Base-by-base conservation (phyloP, 2,888 invertebrate species). In the Ecdyonurus torrentis region DNA sequence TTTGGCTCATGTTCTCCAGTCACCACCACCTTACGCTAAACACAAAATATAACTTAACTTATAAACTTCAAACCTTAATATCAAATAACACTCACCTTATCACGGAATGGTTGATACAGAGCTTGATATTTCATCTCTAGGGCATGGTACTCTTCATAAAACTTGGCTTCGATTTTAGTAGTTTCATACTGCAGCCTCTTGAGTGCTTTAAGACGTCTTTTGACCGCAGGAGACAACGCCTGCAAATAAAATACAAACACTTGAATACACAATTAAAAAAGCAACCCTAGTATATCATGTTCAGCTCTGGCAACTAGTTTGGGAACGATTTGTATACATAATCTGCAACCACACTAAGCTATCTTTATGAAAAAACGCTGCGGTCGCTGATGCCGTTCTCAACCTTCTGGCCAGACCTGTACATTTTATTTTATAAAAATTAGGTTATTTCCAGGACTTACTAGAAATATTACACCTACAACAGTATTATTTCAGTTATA, bases 111-210 rank as follows among this genome's bases (percentile, higher is more conserved):
- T 64, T 83, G 81, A 75, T 90, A 93, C 68, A 86, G 76, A 68
- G 84, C 82, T 71, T 90, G 87, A 74, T 92, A 96, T 75, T 90
- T 89, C 78, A 89, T 88, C 77, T 99, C 98, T 61, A 99, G 80
- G 23, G 85, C 84, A 73, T 97, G 96, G 53, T 99, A 90, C 71
- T 95, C 93, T 70, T 87, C 85, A 76, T 95, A 97, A 77, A 98
- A 95, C 72, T 92, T 85, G 0, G 91, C 87, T 75, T 97, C 96
- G 63, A 95, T 81, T 71, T 91, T 84, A 3, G 89, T 88, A 60
- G 87, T 84, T 70, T 89, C 85, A 70, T 90, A 79, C 75, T 96
- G 95, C 1, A 95, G 75, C 67, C 90, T 86, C 73, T 95, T 91
- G 63, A 96, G 77, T 0, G 91, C 88, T 71, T 90, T 86, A 67